Base-by-base conservation (phyloP, 2,113 vertebrate genomes). In the Agelaius phoeniceus region DNA sequence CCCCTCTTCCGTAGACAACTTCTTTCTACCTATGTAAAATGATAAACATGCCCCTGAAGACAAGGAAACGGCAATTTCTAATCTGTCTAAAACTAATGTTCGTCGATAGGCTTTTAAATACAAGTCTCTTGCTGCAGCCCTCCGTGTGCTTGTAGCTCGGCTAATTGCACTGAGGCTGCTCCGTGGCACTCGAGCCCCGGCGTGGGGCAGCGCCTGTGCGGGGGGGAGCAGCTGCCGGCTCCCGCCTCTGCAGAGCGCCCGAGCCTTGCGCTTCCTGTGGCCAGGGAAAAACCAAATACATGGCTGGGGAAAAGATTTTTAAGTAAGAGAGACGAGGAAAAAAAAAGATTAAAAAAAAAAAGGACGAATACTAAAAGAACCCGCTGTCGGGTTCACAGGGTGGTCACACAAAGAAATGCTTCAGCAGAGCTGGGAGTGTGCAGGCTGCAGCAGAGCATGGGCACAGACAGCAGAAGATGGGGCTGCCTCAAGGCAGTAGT, bases 11-110 rank as follows among this genome's bases (percentile, higher is more conserved):
- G 8, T 15, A 87, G 74, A 26, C 85, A 93, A 90, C 80, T n/a
- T 92, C 10, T 82, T 90, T 80, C 69, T 92, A 87, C 82, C 67
- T 46, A 6, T 72, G 81, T 80, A 78, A 77, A 85, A 58, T 71
- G 51, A 74, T 83, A 59, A 79, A 58, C 63, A 41, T 85, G 76
- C 54, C 79, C 71, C 88, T 26, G 61, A 93, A 93, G 94, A 80
- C 72, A 86, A 71, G 91, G 78, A 65, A 93, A 39, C 63, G 87
- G 55, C 73, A 37, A 9, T 92, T 94, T 92, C 67, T 91, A 55
- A 85, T 76, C 69, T 79, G 23, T 67, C 88, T 82, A 21, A 75
- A 66, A 33, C 86, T 57, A 20, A n/a, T 58, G 67, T 73, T 87
- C 65, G 0, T 62, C 27, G 61, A 66, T 79, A 48, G 46, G 49